Base-by-base conservation (phyloP, 2,888 invertebrate genomes). In the Hemistola chrysoprasaria region DNA sequence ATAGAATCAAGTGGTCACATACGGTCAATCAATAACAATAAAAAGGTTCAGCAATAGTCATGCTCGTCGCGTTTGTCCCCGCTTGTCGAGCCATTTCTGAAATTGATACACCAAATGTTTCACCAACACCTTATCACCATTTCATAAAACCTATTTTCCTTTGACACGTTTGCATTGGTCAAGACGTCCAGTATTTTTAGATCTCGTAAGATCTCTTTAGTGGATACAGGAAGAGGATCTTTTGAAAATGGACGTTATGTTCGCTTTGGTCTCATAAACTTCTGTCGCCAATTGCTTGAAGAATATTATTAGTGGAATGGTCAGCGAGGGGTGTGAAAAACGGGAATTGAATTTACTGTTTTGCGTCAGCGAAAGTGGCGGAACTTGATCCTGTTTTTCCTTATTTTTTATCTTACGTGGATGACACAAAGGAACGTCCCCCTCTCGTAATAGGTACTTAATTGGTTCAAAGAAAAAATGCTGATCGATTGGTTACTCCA, bases 21-120 rank as follows among this genome's bases (percentile, higher is more conserved):
- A 69, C 63, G 78, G 76, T 77, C 83, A 81, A 79, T 81, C 82
- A 78, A 82, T 78, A 78, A 75, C 71, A 78, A 75, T 84, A 83
- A 81, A 81, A 80, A 78, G 69, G 68, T 72, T 70, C 68, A 61
- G 66, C 65, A 61, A 72, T 74, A 66, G 64, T 64, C 68, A 86
- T 84, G 85, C 85, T 28, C 59, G 64, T 78, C 87, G 86, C 86
- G 87, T 79, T 61, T 77, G 66, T 62, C 66, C 71, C 65, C 68
- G 62, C 71, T 72, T 79, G 82, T 85, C 84, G 76, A 64, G 62
- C 80, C 76, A 81, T 78, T 82, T 71, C 78, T 77, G 80, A 87
- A 86, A 86, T 87, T 86, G 85, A 86, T 85, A 87, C 77, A 80
- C 77, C n/a, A n/a, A n/a, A n/a, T n/a, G n/a, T n/a, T 74, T 75